Base-by-base conservation (phyloP, 2,888 invertebrate genomes). In the Conomelus anceps region DNA sequence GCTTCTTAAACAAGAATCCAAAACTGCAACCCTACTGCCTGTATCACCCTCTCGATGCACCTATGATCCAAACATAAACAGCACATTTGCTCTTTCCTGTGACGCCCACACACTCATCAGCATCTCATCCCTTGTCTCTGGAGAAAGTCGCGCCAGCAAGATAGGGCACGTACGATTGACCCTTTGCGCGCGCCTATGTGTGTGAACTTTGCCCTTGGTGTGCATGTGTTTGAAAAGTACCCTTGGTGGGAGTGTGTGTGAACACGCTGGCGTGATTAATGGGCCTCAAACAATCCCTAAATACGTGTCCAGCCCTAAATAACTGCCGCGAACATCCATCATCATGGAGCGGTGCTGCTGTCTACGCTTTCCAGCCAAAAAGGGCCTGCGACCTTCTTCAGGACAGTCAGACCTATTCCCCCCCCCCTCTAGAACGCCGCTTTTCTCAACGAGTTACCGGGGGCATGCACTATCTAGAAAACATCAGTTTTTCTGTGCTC, bases 291-390 rank as follows among this genome's bases (percentile, higher is more conserved):
- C 90, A 90, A 29, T 88, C 88, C 84, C 89, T 88, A 88, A 87
- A 87, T 88, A 90, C 90, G 90, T 90, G 90, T 90, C 90, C 87
- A 85, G 87, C 90, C 90, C 90, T 90, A 90, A 90, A 90, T 87
- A 90, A 88, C 90, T 84, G 84, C 87, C 22, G 29, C 85, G 88
- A 87, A 41, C 84, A 90, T 90, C 90, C 90, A 90, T 90, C 90
- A 90, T 89, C 63, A 24, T 87, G 29, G 20, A 22, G n/a, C 22
- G 22, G 22, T 34, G 7, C 34, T 34, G 13, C 63, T 63, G 63
- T 63, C 63, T 63, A 63, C 63, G n/a, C 34, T 34, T 13, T n/a
- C n/a, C n/a, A n/a, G n/a, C n/a, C n/a, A n/a, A 34, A 63, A 63
- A 63, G 63, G 63, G 63, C 63, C 63, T 26, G 26, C 34, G 13